Evolutionary conservation across 2,797 vertebrate genomes (phyloP), one percentile per base, ranked within the genome.

Genomic region (Esox lucius): DNA sequence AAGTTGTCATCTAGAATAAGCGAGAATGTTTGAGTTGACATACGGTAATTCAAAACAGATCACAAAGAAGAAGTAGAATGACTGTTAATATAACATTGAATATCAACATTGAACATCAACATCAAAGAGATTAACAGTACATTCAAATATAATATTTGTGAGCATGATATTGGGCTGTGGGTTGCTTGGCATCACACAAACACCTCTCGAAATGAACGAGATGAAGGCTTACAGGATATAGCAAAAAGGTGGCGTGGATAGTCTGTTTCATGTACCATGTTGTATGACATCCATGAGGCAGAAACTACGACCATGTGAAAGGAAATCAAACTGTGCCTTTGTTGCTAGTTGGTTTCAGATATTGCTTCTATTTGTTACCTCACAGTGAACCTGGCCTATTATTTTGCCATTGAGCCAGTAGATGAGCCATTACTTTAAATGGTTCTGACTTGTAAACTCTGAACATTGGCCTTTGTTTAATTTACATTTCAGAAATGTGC

Each of bases 271-370:
- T 68, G 73, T 62, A 72, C 61, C 26, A 48, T 3, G 2, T 31
- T 39, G 33, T 53, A 82, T 83, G 71, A 81, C 75, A 79, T 78
- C 74, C 83, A 83, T 83, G 65, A 84, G 82, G 16, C 28, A 35
- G 53, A 73, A 87, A 78, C 74, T 48, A 74, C 76, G 61, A 70
- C 65, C 76, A 84, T 46, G 71, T 82, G 78, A 82, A 78, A 67
- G 71, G 46, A 28, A 78, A 79, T 71, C 70, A 48, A 72, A 53
- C 62, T 35, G 26, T 64, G 15, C 28, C 62, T 26, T 11, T 61
- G n/a, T 13, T 61, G 24, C n/a, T 61, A 11, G 56, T 24, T 61
- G 56, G n/a, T 22, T 22, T 65, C 17, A 33, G 64, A 4, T 26
- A 31, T 31, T 5, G 13, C 28, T 31, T 65, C 62, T 65, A 16